These are phyloP conservation scores for Sarcophaga bullata DNA, from an alignment of 1,140 invertebrate genomes.

Conservation along the genomic window DNA sequence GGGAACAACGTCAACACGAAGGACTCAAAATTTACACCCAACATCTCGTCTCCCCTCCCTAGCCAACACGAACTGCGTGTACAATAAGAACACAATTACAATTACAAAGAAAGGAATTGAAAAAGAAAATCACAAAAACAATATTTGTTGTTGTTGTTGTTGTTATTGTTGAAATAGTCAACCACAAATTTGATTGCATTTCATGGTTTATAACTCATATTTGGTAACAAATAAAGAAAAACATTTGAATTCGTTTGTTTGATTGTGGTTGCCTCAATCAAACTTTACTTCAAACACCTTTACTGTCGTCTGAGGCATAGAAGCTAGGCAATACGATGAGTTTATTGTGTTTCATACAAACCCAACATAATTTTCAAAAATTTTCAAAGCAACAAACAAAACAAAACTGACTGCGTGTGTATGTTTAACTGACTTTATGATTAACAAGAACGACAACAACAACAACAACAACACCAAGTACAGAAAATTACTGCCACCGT, in stretches of 20 bases:
- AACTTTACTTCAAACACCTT: neutral
- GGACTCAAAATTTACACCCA: neutral
- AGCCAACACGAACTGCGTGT: neutral
- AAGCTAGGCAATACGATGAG: neutral
- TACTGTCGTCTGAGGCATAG: neutral
- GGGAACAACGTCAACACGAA: neutral
- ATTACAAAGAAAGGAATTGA: neutral
- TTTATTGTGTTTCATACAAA: no score
- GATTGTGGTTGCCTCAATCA: neutral
- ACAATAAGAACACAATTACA: constrained; percentile 13
- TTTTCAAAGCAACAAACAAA: neutral
- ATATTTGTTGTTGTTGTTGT: no score
- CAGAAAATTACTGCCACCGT: no score
- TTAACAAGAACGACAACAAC: no score
- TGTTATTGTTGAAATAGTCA: constrained; percentile 51
- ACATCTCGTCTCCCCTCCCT: neutral
- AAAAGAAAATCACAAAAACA: no score
- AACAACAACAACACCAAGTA: no score
- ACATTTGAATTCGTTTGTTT: neutral
- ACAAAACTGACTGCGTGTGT: no score
- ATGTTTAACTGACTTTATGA: no score
- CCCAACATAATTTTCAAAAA: constrained; percentile 28
- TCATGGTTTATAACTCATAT: constrained; percentile 57
- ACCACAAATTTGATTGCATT: constrained; percentile 65
- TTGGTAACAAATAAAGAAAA: neutral